A percentile compares a stretch with the other conserved stretches of the same genome.
Conservation (phyloP, 2,888 invertebrate species). For the Notocelia uddmanniana region DNA sequence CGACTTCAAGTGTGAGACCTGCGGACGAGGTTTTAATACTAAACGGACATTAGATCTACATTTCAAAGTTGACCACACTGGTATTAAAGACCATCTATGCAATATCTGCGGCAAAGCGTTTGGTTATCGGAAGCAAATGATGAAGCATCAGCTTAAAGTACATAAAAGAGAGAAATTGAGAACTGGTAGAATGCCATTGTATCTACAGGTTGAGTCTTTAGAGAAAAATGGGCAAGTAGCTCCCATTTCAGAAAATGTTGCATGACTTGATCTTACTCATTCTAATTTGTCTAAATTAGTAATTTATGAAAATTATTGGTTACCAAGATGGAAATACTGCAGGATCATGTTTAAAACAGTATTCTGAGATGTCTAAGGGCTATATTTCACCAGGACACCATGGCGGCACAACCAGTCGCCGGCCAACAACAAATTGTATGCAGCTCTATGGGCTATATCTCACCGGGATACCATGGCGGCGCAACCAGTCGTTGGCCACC, state of each 20-base stretch:
- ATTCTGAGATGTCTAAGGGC: no score
- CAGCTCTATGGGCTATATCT: no score
- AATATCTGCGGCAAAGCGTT: constrained; percentile 75
- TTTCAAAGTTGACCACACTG: constrained; percentile 74
- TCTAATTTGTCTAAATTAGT: background rate
- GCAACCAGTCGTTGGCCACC: no score
- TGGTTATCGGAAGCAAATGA: constrained; percentile 78
- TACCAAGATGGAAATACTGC: no score
- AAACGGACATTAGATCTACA: constrained; percentile 71
- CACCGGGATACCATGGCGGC: no score
- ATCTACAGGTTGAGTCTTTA: constrained; percentile 68
- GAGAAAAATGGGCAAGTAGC: constrained; percentile 55
- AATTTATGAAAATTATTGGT: no score
- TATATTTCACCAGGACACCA: no score
- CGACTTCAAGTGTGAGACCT: constrained; percentile 72
- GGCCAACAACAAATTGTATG: no score
- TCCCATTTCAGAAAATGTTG: constrained; percentile 34
- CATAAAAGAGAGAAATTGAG: constrained; percentile 75
- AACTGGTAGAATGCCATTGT: constrained; percentile 72
- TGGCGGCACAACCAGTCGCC: no score
- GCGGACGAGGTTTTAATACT: constrained; percentile 71
- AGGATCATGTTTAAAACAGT: no score
- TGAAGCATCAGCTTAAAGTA: constrained; percentile 77
- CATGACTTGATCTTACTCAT: background rate
- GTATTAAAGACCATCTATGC: constrained; percentile 75